Base-by-base conservation (phyloP, 2,888 invertebrate genomes). In the Cabera pusaria region DNA sequence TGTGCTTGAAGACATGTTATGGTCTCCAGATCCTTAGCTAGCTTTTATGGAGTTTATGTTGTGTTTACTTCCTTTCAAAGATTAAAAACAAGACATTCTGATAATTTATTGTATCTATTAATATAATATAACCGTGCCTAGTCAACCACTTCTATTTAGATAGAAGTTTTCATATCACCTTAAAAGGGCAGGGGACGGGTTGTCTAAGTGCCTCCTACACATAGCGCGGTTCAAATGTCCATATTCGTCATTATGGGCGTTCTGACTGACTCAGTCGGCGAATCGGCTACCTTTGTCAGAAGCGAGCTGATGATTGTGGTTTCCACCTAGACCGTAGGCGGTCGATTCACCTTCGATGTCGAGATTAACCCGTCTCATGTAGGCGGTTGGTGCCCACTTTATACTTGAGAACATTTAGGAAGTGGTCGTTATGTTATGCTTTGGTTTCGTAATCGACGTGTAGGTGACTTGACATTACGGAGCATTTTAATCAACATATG, bases 221-320 rank as follows among this genome's bases (percentile, higher is more conserved):
- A 55, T 49, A 44, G 49, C 50, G 44, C 69, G 63, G 64, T 71
- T 78, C 77, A 72, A 85, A 86, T 85, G 78, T 81, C 87, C 84
- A 81, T 86, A 85, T 80, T 71, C 63, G 85, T 73, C 74, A 65
- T 67, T 69, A 80, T 78, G 79, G 81, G 79, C 82, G 84, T 79
- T 71, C 72, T 78, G 78, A 74, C 71, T 75, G 74, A 74, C 68
- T 59, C 68, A 63, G 64, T 53, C 74, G 67, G 70, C 84, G 77
- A 83, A 86, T 85, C 75, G 72, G 78, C 70, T 78, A 78, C 79
- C 78, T 85, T 85, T 81, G 84, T 82, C 75, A 75, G 75, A 72
- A 59, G 54, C 62, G 54, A 69, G 64, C 60, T 77, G 80, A 80
- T 82, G 83, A 81, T 77, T 74, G 70, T 67, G 67, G 70, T 74